phyloP scores from a whole-genome alignment of 2,113 vertebrate species.

The Corythornis cristatus region DNA sequence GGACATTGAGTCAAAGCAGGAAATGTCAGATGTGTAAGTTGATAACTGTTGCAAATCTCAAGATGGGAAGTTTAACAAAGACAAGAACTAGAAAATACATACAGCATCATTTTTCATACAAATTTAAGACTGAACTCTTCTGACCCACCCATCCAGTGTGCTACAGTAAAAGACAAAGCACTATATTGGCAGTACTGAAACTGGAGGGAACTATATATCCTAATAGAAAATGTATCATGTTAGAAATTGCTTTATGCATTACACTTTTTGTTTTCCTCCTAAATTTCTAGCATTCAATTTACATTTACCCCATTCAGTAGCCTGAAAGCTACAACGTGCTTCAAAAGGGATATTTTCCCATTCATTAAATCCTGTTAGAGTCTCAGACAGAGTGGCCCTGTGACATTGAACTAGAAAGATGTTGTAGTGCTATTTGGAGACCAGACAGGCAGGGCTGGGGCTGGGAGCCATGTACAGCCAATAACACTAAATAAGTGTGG shows the following conservation, averaged over 20 bases:
- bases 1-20: conserved; percentile 25
- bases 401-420: not conserved
- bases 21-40: conserved; percentile 39
- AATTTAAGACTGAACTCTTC: not conserved
- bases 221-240: not conserved
- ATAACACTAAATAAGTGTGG: not conserved
- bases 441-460: not conserved
- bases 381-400: not conserved
- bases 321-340: conserved; percentile 10
- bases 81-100: not conserved
- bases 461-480: not conserved
- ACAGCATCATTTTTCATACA: not conserved
- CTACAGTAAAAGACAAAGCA: not conserved
- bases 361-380: conserved; percentile 14
- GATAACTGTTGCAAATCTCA: not conserved
- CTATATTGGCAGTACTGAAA: not conserved
- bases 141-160: not conserved
- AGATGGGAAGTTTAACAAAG: not conserved
- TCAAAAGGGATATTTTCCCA: conserved; percentile 47
- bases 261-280: not conserved
- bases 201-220: not conserved
- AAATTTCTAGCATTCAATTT: not conserved
- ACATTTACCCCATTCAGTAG: not conserved
- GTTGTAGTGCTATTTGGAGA: conserved; percentile 6
- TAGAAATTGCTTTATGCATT: not conserved